Evolutionary conservation across 2,113 vertebrate genomes (phyloP).

Genomic region (Syngnathoides biaculeatus): DNA sequence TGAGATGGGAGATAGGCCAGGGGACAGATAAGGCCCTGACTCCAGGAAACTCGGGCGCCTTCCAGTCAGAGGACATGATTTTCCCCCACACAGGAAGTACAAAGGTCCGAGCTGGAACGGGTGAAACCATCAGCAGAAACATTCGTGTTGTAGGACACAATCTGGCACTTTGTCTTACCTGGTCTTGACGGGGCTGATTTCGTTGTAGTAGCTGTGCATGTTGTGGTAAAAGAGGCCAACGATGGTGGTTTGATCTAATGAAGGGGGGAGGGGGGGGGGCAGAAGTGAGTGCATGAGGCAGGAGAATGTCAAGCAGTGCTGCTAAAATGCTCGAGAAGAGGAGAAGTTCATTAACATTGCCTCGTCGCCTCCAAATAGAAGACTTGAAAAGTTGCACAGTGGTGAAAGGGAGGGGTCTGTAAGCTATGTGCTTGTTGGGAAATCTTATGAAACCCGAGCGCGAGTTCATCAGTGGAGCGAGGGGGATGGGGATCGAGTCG

Average conservation of each 20-base stretch:
- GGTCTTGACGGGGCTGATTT: slow-evolving; percentile 80
- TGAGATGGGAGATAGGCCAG: slow-evolving; percentile 53
- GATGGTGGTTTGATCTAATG: slow-evolving; percentile 83
- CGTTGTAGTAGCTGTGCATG: slow-evolving; percentile 81
- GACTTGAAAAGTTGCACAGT: slow-evolving; percentile 45
- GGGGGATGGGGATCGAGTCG: slow-evolving; percentile 30
- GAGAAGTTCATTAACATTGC: slow-evolving; percentile 69
- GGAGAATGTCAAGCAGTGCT: slow-evolving; percentile 55
- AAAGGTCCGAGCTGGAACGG: slow-evolving; percentile 3
- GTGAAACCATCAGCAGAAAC: slow-evolving; percentile 2
- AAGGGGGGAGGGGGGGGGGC: slow-evolving; percentile 10
- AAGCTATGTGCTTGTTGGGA: slow-evolving; percentile 33
- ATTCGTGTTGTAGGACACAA: neutral
- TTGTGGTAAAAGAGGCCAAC: slow-evolving; percentile 90
- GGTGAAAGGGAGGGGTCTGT: slow-evolving; percentile 42
- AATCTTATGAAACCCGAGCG: slow-evolving; percentile 51
- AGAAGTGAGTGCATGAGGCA: slow-evolving; percentile 16
- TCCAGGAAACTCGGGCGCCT: slow-evolving; percentile 43
- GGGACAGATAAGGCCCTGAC: slow-evolving; percentile 56
- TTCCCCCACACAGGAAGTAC: slow-evolving; percentile 34
- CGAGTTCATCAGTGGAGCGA: slow-evolving; percentile 48
- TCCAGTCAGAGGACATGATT: slow-evolving; percentile 11
- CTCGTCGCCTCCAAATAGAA: slow-evolving; percentile 52
- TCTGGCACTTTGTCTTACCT: slow-evolving; percentile 69
- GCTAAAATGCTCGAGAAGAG: slow-evolving; percentile 49